Evolutionary conservation across 2,113 vertebrate species (phyloP), one percentile per base, ranked within the genome.

Genomic region (Nettapus auritus): DNA sequence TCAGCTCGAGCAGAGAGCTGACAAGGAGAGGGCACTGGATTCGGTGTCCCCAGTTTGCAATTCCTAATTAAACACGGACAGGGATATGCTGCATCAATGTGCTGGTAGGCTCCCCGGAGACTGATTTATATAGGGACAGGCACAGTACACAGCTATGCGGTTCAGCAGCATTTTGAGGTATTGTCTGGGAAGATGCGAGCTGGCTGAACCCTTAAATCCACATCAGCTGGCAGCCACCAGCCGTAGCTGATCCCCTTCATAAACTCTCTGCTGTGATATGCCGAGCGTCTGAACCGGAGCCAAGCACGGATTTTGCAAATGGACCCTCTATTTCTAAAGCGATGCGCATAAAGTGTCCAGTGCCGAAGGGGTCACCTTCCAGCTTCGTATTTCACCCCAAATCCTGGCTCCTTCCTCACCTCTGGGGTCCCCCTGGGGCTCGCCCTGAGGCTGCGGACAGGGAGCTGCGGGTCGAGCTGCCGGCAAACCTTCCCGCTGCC

Each of bases 51-150:
- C 42, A 52, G 0, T 59, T 75, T 75, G 70, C 40, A 96, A 73
- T 93, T 88, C 86, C 62, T 86, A 75, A 79, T 34, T 93, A 85
- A 90, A 86, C 73, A 81, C 25, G 56, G 53, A 19, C 79, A 60
- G 81, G 66, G 46, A 34, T 70, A 59, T 22, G 56, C 73, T 84
- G 48, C 73, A 42, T 31, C 18, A 6, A 36, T 85, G 74, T 88
- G 66, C 88, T 74, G 60, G 50, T 77, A 69, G 81, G 46, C 38
- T 77, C 69, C 69, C 64, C 22, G 26, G 55, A 77, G 87, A 46
- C 6, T 6, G 57, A 55, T 82, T 48, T 74, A 11, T 56, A n/a
- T 2, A 29, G 23, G 66, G 66, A 19, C 28, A 68, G 38, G 80
- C 34, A 68, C 8, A 57, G 19, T 11, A 11, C 4, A 38, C 6